Percentiles rank a stretch among this genome's conserved stretches.
Evolutionary conservation across 2,797 vertebrate genomes (phyloP).

Genomic region (Takifugu ocellatus): DNA sequence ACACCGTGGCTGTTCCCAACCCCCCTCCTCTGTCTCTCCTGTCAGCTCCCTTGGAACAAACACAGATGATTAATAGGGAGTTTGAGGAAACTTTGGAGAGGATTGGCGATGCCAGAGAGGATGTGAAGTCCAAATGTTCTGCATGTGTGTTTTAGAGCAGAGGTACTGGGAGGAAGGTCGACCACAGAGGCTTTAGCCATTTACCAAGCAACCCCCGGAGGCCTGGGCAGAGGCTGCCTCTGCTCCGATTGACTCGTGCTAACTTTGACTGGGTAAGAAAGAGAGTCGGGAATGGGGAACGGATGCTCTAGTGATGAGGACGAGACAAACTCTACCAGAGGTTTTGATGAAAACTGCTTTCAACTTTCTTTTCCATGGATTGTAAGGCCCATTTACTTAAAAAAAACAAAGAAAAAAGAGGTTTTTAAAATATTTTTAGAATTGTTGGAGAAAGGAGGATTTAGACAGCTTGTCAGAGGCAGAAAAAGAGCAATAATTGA

Average conservation of each 20-base stretch:
- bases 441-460: slow-evolving; percentile 7
- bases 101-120: slow-evolving; percentile 34
- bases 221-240: slow-evolving; percentile 59
- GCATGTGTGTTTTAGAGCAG: slow-evolving; percentile 39
- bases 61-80: slow-evolving; percentile 48
- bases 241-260: slow-evolving; percentile 56
- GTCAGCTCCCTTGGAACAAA: slow-evolving; percentile 45
- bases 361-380: slow-evolving; percentile 1
- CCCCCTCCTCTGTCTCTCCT: slow-evolving; percentile 16
- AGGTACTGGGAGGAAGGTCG: slow-evolving; percentile 54
- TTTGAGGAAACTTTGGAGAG: slow-evolving; percentile 39
- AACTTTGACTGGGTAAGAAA: slow-evolving; percentile 35
- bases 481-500: slow-evolving; percentile 30
- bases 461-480: neutral
- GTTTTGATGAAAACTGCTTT: slow-evolving; percentile 36
- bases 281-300: slow-evolving; percentile 25
- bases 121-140: slow-evolving; percentile 29
- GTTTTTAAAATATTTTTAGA: slow-evolving; percentile 1
- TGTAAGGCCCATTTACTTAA: neutral
- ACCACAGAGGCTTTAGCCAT: slow-evolving; percentile 57
- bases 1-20: slow-evolving; percentile 7
- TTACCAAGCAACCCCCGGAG: slow-evolving; percentile 62
- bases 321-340: slow-evolving; percentile 24
- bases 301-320: slow-evolving; percentile 36
- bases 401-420: neutral